These are phyloP conservation scores for Brenthis hecate DNA, from an alignment of 2,888 invertebrate genomes.

Conservation along the genomic window DNA sequence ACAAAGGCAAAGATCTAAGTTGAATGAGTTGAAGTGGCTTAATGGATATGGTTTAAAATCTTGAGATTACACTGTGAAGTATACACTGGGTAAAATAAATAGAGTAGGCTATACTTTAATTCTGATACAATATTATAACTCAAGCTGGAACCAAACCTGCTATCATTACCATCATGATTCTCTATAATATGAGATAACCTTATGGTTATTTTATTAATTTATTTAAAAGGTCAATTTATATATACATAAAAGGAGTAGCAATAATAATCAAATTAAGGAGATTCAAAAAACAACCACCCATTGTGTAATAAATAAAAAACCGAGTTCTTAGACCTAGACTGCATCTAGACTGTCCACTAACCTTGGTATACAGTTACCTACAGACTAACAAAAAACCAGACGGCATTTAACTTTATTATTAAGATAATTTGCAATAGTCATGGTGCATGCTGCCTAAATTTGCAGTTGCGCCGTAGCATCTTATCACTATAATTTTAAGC, in stretches of 20 bases:
- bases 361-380: conserved; percentile 44
- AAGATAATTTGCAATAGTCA: conserved; percentile 42
- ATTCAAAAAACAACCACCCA: not conserved
- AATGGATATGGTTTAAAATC: not conserved
- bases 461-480: conserved; percentile 18
- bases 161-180: no score
- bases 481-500: conserved; percentile 3
- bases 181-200: no score
- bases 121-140: no score
- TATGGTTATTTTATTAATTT: no score
- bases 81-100: not conserved
- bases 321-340: conserved; percentile 36
- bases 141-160: no score
- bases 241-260: not conserved
- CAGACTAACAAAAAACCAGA: conserved; percentile 59
- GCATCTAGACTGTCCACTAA: conserved; percentile 24
- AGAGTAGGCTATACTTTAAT: no score
- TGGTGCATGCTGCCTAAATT: conserved; percentile 44
- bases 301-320: conserved; percentile 8
- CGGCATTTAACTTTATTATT: conserved; percentile 47
- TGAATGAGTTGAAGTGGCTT: conserved; percentile 1
- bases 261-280: not conserved
- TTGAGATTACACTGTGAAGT: conserved; percentile 12
- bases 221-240: no score
- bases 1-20: not conserved